Evolutionary conservation across 2,797 vertebrate genomes (phyloP), one percentile per base, ranked within the genome.

Genomic region (Antennarius maculatus): DNA sequence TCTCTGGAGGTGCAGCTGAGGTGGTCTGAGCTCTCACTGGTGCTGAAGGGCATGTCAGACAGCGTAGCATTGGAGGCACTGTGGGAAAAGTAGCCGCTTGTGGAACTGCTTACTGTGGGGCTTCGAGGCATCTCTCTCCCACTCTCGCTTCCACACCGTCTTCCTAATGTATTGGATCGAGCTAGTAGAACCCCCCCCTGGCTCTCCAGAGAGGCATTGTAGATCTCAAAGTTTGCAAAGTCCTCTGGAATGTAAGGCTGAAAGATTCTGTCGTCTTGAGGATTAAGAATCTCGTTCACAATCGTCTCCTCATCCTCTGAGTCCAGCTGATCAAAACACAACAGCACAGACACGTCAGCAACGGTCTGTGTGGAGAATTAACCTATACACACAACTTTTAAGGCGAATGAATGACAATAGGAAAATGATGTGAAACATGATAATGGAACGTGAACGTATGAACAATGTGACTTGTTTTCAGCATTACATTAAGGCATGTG

Each of bases 171-270:
- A 57, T 88, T 89, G 2, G 77, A 66, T 1, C 63, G 71, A 5
- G 66, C 59, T 12, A 82, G 68, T 1, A 71, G 9, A 15, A 56
- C 56, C 2, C 66, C 80, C 4, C 91, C 92, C 56, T 81, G 90
- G 65, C 49, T 93, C 84, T 97, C 96, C 86, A 99, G 88, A 70
- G 93, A 92, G 75, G 97, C 96, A 15, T 99, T 99, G 92, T 99
- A 99, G 88, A 96, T 94, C 81, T 96, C 97, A 87, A 99, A 99
- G 92, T 99, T 96, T 1, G 97, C 97, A 87, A 99, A 99, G 78
- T 98, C 97, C 85, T 97, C 97, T 0, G 97, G 96, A 66, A 98
- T 71, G 0, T 98, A 99, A 65, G 95, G 87, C 79, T 85, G 93
- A 73, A 95, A 92, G 86, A 68, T 74, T n/a, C 77, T 83, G 82